phyloP scores from a whole-genome alignment of 2,797 vertebrate species.

The Coracias cyanogaster region DNA sequence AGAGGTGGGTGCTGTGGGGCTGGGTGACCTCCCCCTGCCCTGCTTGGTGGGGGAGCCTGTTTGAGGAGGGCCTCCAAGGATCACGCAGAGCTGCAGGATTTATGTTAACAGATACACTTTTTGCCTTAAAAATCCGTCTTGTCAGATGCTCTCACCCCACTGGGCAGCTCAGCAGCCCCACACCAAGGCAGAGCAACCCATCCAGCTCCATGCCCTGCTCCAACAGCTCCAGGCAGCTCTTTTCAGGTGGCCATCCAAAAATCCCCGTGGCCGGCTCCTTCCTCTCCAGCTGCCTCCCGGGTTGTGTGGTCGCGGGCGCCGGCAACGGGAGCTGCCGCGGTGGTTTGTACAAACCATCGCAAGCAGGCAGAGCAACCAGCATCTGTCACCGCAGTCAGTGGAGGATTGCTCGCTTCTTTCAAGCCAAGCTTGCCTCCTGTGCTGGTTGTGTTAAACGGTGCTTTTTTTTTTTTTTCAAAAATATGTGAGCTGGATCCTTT shows the following conservation, averaged over 20 bases:
- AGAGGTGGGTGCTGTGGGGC: fast-evolving
- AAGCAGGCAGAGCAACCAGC: background rate
- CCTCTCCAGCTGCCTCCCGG: conserved; percentile 46
- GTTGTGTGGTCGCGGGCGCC: fast-evolving
- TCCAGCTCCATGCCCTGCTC: fast-evolving
- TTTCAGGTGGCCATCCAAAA: background rate
- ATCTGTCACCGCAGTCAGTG: conserved; percentile 43
- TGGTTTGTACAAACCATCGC: background rate
- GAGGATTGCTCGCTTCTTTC: background rate
- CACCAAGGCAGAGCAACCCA: background rate
- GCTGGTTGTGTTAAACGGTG: background rate
- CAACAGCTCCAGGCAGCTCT: background rate
- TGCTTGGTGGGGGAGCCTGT: background rate
- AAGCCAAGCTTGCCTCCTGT: conserved; percentile 22
- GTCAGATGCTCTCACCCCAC: background rate
- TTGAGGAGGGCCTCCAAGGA: background rate
- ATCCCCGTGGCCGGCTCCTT: conserved; percentile 9
- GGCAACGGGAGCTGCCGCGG: background rate
- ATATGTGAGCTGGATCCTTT: background rate
- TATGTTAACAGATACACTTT: background rate
- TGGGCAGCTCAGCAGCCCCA: background rate
- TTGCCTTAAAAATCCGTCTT: background rate
- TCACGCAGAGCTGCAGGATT: background rate
- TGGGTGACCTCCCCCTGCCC: background rate
- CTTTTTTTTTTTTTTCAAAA: background rate